Evolutionary conservation across 1,140 invertebrate species (phyloP).

Genomic region (Limonius californicus): DNA sequence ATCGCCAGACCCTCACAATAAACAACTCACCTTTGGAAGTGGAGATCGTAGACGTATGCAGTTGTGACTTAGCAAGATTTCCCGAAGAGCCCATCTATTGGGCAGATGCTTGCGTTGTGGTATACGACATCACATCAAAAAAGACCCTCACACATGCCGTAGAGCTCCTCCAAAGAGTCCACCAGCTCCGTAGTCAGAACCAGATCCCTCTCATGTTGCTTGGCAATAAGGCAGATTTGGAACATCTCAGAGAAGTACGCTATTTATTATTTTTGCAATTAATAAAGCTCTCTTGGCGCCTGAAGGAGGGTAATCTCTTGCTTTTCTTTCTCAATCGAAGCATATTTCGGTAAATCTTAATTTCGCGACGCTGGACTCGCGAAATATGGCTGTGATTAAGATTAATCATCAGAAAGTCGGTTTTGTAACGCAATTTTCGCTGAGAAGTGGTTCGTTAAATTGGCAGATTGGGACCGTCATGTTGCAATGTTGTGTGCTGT

Average conservation of each 20-base stretch:
- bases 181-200: conserved; percentile 52
- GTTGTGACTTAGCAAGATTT: conserved; percentile 50
- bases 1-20: conserved; percentile 66
- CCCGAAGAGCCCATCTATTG: conserved; percentile 61
- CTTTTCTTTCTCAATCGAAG: conserved; percentile 4
- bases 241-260: conserved; percentile 63
- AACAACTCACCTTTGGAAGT: conserved; percentile 67
- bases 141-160: conserved; percentile 65
- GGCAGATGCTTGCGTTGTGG: conserved; percentile 74
- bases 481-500: background rate
- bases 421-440: background rate
- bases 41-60: conserved; percentile 72
- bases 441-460: background rate
- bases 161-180: conserved; percentile 58
- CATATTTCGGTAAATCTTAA: conserved; percentile 9
- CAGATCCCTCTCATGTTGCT: conserved; percentile 61
- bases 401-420: background rate
- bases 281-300: background rate
- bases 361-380: background rate
- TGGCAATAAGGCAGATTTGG: conserved; percentile 73
- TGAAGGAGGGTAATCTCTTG: background rate
- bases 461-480: background rate
- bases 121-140: conserved; percentile 73
- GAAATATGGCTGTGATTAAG: conserved; percentile 1
- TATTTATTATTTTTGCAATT: background rate